Percentiles rank a stretch among this genome's conserved stretches.
These are phyloP conservation scores for Scaptomyza polygonia DNA, from an alignment of 2,888 invertebrate genomes.

Conservation along the genomic window DNA sequence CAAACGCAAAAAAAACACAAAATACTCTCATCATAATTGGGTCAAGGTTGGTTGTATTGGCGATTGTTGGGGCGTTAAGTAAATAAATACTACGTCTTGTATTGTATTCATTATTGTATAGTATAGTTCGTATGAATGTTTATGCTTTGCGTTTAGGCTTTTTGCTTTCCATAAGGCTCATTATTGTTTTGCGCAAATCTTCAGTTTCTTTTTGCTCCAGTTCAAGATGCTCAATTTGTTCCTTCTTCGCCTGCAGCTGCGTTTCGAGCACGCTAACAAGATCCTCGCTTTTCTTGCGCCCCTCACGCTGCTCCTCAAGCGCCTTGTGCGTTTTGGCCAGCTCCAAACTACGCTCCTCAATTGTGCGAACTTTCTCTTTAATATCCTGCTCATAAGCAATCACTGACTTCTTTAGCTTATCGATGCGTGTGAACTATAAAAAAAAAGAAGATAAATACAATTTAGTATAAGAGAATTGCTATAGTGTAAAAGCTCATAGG, in stretches of 20 bases:
- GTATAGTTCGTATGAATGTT: background rate
- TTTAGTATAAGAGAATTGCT: background rate
- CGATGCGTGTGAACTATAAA: conserved; percentile 74
- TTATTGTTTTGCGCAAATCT: conserved; percentile 83
- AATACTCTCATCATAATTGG: too few species aligned
- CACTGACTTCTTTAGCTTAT: conserved; percentile 82
- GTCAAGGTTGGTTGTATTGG: too few species aligned
- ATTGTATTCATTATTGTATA: conserved; percentile 1
- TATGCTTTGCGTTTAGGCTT: conserved; percentile 81
- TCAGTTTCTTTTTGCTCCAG: conserved; percentile 83
- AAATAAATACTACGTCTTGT: background rate
- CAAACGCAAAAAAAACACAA: too few species aligned
- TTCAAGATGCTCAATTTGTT: conserved; percentile 81
- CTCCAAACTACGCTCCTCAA: conserved; percentile 82
- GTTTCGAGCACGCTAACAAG: conserved; percentile 81
- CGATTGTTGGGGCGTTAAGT: too few species aligned
- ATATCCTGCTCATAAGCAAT: conserved; percentile 80
- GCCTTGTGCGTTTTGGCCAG: conserved; percentile 78
- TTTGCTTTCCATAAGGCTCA: conserved; percentile 84
- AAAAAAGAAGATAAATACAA: background rate
- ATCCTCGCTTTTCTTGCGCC: conserved; percentile 82
- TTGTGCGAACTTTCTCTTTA: conserved; percentile 77
- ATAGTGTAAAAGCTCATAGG: too few species aligned
- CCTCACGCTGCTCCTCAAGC: conserved; percentile 82
- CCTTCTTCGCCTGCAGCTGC: conserved; percentile 83